A percentile compares a stretch with the other conserved stretches of the same genome.
Evolutionary conservation across 2,797 vertebrate genomes (phyloP).

Genomic region (Macropus fuliginosus): DNA sequence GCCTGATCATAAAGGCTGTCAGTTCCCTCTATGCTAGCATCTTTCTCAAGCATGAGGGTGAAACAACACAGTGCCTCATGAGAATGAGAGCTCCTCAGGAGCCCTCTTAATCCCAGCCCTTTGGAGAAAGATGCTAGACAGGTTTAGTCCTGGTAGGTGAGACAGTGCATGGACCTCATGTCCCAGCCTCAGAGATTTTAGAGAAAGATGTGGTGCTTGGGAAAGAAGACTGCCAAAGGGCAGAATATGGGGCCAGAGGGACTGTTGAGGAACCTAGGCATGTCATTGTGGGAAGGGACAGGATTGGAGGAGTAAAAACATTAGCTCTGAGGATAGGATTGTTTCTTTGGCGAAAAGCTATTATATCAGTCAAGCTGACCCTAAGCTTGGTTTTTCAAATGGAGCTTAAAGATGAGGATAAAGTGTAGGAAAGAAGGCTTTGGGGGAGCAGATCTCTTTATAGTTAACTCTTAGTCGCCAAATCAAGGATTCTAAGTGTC

Average conservation of each 20-base stretch:
- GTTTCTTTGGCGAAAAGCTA: not conserved
- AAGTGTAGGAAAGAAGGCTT: not conserved
- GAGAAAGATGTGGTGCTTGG: not conserved
- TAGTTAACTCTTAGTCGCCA: conserved; percentile 8
- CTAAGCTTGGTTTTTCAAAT: not conserved
- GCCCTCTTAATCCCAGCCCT: not conserved
- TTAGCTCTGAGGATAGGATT: not conserved
- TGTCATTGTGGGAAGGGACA: not conserved
- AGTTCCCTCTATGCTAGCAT: conserved; percentile 9
- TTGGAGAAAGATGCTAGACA: not conserved
- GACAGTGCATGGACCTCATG: not conserved
- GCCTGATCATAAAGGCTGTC: not conserved
- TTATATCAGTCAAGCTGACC: not conserved
- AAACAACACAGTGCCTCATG: not conserved
- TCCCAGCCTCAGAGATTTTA: conserved; percentile 11
- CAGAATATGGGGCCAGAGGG: not conserved
- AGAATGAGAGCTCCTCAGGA: not conserved
- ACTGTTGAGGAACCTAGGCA: not conserved
- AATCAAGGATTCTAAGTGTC: conserved; percentile 42
- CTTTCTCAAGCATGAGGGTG: not conserved
- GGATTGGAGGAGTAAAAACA: not conserved
- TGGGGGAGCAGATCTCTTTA: conserved; percentile 25
- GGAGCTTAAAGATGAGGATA: conserved; percentile 16
- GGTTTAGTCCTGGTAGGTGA: not conserved
- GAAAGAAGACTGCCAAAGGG: not conserved